Conservation (phyloP, 2,888 invertebrate species). For the Abrostola triplasia region DNA sequence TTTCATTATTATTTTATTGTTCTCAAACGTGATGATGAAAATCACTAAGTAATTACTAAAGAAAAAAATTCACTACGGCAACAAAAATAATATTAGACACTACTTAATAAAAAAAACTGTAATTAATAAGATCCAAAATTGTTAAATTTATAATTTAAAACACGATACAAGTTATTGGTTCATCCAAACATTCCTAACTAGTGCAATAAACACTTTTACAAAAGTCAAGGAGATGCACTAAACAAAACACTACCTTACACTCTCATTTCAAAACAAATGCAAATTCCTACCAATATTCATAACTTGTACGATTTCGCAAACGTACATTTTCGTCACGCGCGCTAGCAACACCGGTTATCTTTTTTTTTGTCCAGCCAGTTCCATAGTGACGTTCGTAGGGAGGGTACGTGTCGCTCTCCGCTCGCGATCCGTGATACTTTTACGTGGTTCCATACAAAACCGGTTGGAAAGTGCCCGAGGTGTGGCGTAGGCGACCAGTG, state of each 20-base stretch:
- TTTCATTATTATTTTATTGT: too few species aligned
- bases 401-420: slow-evolving; percentile 61
- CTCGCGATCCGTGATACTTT: slow-evolving; percentile 72
- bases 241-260: slow-evolving; percentile 15
- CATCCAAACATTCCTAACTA: slow-evolving; percentile 10
- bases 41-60: too few species aligned
- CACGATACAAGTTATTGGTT: too few species aligned
- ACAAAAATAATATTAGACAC: too few species aligned
- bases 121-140: too few species aligned
- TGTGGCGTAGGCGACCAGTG: slow-evolving; percentile 81
- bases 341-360: slow-evolving; percentile 69
- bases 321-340: slow-evolving; percentile 34
- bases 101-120: too few species aligned
- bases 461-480: slow-evolving; percentile 85
- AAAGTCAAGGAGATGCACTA: slow-evolving; percentile 21
- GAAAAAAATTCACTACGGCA: too few species aligned
- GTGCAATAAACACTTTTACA: slow-evolving; percentile 7
- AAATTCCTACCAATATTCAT: slow-evolving; percentile 10
- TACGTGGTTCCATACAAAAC: slow-evolving; percentile 80
- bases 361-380: slow-evolving; percentile 73
- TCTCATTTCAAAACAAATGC: slow-evolving; percentile 21
- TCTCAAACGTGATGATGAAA: too few species aligned
- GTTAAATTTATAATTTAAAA: too few species aligned
- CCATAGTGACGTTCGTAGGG: slow-evolving; percentile 61
- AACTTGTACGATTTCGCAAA: slow-evolving; percentile 38